Conservation (phyloP, 2,797 vertebrate genomes). For the Gambusia yucatana region DNA sequence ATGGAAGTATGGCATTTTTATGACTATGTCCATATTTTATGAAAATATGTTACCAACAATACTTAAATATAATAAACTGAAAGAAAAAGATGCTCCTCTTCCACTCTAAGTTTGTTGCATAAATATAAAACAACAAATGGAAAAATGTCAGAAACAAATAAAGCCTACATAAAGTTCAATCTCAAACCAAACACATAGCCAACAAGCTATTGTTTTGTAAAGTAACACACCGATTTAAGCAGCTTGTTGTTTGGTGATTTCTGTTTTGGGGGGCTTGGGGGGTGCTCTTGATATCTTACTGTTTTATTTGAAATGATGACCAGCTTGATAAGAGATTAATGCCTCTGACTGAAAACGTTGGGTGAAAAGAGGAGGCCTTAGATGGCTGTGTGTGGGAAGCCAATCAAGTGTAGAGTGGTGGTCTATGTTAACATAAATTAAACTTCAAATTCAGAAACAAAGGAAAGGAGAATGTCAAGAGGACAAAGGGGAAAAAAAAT, state of each 20-base stretch:
- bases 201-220: slow-evolving; percentile 40
- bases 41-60: neutral
- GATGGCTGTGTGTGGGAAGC: slow-evolving; percentile 26
- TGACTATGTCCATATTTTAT: neutral
- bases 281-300: slow-evolving; percentile 60
- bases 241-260: slow-evolving; percentile 48
- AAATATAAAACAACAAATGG: neutral
- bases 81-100: neutral
- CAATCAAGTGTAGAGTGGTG: slow-evolving; percentile 53
- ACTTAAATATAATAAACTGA: neutral
- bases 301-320: slow-evolving; percentile 82
- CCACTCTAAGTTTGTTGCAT: neutral
- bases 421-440: slow-evolving; percentile 83
- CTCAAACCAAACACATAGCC: neutral
- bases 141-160: neutral
- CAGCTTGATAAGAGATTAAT: slow-evolving; percentile 83
- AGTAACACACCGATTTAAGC: slow-evolving; percentile 64
- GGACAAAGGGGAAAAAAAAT: slow-evolving; percentile 9
- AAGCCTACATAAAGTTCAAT: neutral
- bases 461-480: slow-evolving; percentile 22
- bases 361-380: slow-evolving; percentile 56
- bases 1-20: neutral
- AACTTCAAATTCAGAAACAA: slow-evolving; percentile 53
- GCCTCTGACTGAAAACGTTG: slow-evolving; percentile 78
- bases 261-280: neutral